A percentile compares a stretch with the other conserved stretches of the same genome.
phyloP scores from a whole-genome alignment of 2,113 vertebrate genomes.

The Illadopsis cleaveri region DNA sequence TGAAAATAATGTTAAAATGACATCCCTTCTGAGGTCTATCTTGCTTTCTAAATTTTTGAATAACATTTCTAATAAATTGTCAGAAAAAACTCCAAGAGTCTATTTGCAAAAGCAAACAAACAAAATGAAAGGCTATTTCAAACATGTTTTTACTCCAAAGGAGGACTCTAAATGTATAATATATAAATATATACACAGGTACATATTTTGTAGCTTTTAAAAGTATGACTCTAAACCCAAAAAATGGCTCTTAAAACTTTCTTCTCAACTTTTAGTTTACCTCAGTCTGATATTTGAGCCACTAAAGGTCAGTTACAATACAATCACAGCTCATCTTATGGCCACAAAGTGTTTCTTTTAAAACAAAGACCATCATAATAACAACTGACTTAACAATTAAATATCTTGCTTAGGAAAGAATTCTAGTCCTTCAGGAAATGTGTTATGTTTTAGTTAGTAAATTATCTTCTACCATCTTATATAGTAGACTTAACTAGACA shows the following conservation, averaged over 20 bases:
- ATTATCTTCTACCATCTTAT: neutral
- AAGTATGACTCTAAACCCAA: neutral
- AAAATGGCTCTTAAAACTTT: neutral
- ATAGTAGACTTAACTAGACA: neutral
- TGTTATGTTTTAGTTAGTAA: neutral
- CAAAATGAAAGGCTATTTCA: neutral
- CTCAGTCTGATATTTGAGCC: neutral
- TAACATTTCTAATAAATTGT: neutral
- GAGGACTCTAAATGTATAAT: neutral
- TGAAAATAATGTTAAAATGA: neutral
- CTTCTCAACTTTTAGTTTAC: neutral
- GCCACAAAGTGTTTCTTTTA: neutral
- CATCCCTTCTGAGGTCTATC: neutral
- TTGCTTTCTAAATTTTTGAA: neutral
- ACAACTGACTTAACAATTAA: neutral
- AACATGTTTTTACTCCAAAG: neutral
- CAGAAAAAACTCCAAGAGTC: neutral
- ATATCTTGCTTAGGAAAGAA: neutral
- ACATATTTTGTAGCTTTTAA: neutral
- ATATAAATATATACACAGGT: rapidly evolving
- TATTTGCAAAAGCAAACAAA: neutral
- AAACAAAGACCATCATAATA: neutral
- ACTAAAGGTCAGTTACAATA: neutral
- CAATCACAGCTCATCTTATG: neutral
- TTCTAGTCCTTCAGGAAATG: neutral